Evolutionary conservation across 1,140 invertebrate genomes (phyloP), one percentile per base, ranked within the genome.

Genomic region (Pygmarrhopalites habei): DNA sequence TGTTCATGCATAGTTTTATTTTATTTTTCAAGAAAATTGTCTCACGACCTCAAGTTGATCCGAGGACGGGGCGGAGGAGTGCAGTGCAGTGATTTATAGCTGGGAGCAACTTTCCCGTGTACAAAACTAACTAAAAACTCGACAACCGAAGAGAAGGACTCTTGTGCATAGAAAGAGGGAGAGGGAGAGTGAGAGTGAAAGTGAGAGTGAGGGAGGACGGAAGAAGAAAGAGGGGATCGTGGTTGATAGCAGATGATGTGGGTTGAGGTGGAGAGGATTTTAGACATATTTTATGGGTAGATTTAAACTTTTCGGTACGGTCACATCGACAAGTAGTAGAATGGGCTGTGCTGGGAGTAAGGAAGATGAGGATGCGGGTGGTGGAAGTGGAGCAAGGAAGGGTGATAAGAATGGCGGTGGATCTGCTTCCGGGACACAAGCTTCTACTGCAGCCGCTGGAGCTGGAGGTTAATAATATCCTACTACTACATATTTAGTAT

Each of bases 291-390:
- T 67, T 71, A 71, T 71, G 69, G 69, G 69, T 63, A 67, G 51
- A 64, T 68, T 68, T 44, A 59, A 68, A 67, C 60, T 71, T 35
- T 46, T 44, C 32, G 47, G 43, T 57, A 14, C 23, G 3, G 43
- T 26, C 19, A 49, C 58, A 41, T 55, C 35, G 26, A 60, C 61
- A 62, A 43, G 58, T 56, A 25, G 44, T n/a, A 64, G 62, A 67
- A 88, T 89, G 86, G 87, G 87, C 67, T 89, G 87, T 76, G 83
- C 88, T 75, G 77, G 88, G 67, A 83, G 85, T 43, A 89, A 81
- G 52, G 74, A 75, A 14, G 78, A 80, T n/a, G 73, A 75, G 12
- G 75, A 74, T 14, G 73, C 67, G 58, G 76, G 68, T 64, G 53
- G 35, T 30, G 74, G 80, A 32, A 73, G 74, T 2, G 77, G 79